Evolutionary conservation across 2,797 vertebrate species (phyloP), one percentile per base, ranked within the genome.

Genomic region (Acipenser oxyrinchus): DNA sequence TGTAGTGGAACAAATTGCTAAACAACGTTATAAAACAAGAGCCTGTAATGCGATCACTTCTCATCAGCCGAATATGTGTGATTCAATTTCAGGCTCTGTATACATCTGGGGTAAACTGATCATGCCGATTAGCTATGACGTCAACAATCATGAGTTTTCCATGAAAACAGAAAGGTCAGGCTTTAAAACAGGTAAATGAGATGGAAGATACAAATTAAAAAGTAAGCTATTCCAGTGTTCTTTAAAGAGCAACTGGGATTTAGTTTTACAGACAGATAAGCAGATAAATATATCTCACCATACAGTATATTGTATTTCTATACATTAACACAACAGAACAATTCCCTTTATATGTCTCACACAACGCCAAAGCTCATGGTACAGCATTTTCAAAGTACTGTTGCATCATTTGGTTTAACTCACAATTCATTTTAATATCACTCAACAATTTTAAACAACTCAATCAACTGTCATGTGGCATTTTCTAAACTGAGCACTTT

Each of bases 1-100:
- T n/a, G 55, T 13, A 58, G 55, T 58, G 55, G 55, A 58, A 58
- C 55, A 58, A 58, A 58, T 58, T 10, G 12, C 55, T 58, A 58
- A 58, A 58, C 8, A n/a, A 58, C 4, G 12, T 11, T 58, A 58
- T 58, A 13, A 58, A 37, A 58, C 9, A 58, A 58, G 55, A 58
- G 55, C 12, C 8, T 58, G 55, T n/a, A 58, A 58, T n/a, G 55
- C 12, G 55, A 58, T 2, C 12, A n/a, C 55, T n/a, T n/a, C 12
- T n/a, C 11, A 11, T 10, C 55, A 58, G 55, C 12, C 55, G 11
- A 58, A 58, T 3, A 58, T 58, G 11, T n/a, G 12, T n/a, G 55
- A n/a, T 58, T 58, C 9, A 58, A 58, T 58, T 58, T 58, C 55
- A 58, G 55, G 11, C 11, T 58, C 55, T 58, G 55, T 10, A 6